Percentiles rank a stretch among this genome's conserved stretches.
These are phyloP conservation scores for Pachypanchax playfairii DNA, from an alignment of 2,113 vertebrate genomes.

Conservation along the genomic window DNA sequence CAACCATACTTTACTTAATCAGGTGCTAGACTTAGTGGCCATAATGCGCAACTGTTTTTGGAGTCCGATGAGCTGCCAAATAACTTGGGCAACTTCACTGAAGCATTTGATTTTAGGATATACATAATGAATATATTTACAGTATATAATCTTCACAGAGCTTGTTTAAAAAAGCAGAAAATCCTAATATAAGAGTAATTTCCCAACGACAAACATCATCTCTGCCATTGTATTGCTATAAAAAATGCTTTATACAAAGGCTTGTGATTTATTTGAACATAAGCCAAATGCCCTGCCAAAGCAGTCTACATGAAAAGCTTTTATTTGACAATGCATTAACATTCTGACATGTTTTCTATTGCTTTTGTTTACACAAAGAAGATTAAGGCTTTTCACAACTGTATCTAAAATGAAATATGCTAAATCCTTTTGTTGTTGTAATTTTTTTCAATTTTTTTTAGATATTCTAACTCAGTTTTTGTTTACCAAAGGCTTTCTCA, in stretches of 20 bases:
- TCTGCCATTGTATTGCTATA: constrained; percentile 16
- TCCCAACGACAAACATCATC: constrained; percentile 17
- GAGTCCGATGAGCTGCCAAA: too few species aligned
- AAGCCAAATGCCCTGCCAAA: constrained; percentile 28
- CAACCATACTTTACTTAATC: too few species aligned
- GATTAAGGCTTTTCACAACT: constrained; percentile 62
- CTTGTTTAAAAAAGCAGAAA: not conserved
- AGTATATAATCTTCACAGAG: too few species aligned
- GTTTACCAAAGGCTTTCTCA: constrained; percentile 40
- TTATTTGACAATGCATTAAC: constrained; percentile 57
- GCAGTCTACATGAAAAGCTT: constrained; percentile 58
- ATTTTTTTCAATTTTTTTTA: constrained; percentile 47
- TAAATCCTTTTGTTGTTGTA: constrained; percentile 61
- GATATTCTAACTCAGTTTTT: constrained; percentile 37
- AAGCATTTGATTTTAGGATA: too few species aligned
- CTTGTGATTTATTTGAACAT: constrained; percentile 52
- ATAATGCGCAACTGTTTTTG: too few species aligned
- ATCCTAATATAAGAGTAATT: constrained; percentile 11
- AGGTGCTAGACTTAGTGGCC: too few species aligned
- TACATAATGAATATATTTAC: too few species aligned
- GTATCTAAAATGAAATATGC: constrained; percentile 59
- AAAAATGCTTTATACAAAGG: constrained; percentile 33
- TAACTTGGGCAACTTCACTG: too few species aligned
- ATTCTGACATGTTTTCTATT: constrained; percentile 52
- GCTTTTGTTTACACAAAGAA: constrained; percentile 64